Base-by-base conservation (phyloP, 2,797 vertebrate genomes). In the Anguilla marmorata region DNA sequence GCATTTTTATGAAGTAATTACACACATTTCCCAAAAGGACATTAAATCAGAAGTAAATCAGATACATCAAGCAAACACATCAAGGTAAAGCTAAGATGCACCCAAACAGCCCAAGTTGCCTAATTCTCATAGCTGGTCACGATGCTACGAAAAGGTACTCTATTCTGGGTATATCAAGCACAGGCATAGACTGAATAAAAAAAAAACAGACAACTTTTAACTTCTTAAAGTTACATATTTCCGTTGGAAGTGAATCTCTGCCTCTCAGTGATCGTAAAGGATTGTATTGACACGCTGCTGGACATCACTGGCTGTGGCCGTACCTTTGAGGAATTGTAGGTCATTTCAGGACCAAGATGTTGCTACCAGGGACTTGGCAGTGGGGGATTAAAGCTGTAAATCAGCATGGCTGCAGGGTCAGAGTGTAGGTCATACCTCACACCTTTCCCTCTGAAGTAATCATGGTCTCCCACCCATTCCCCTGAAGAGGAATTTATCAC, bases 291-390 rank as follows among this genome's bases (percentile, higher is more conserved):
- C 4, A 19, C 14, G 37, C 30, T 41, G 74, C 74, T 41, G 74
- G 74, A 41, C 74, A 76, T 76, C 74, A 41, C 74, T 41, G 74
- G 37, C 30, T 76, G 74, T 14, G 37, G 14, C 27, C 11, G 30
- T 72, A 30, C 69, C 69, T 72, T 33, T 76, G 74, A 76, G 74
- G 74, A 76, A 76, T 76, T 41, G 33, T 21, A 41, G 74, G 74
- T 76, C 74, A 41, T 76, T 76, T 76, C 74, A 76, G 74, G 74
- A 76, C 74, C 37, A 33, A 37, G 74, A 76, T 76, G 30, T 76
- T 76, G 74, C 74, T 76, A 76, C 74, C 74, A 41, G 74, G 33
- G 74, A 76, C 74, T 19, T 76, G 19, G 74, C 74, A 37, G 74
- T 41, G 3, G 14, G 74, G 33, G 74, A 76, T 76, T 76, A 76